These are phyloP conservation scores for Erythrocebus patas DNA, from an alignment of 2,113 vertebrate species.

Conservation along the genomic window DNA sequence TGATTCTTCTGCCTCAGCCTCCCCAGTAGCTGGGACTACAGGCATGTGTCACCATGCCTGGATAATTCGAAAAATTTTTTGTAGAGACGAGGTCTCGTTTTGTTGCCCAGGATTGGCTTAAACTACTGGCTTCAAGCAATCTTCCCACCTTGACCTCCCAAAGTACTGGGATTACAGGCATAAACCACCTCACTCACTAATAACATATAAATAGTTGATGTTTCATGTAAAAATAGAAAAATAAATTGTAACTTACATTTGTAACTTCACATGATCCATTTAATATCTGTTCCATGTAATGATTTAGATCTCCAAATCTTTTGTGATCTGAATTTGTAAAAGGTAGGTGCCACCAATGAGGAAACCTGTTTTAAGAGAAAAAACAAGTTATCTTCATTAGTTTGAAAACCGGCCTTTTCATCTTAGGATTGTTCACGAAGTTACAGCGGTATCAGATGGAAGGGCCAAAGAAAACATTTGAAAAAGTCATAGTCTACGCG, in stretches of 20 bases:
- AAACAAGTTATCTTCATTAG: neutral
- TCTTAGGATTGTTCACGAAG: neutral
- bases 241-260: constrained; percentile 72
- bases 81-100: too few relatives aligned
- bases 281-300: constrained; percentile 88
- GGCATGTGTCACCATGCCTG: too few relatives aligned
- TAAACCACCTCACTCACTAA: neutral
- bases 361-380: constrained; percentile 85
- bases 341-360: constrained; percentile 83
- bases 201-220: neutral
- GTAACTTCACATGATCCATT: constrained; percentile 78
- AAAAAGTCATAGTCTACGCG: neutral
- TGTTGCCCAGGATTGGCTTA: too few relatives aligned
- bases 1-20: too few relatives aligned
- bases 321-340: constrained; percentile 79
- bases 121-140: too few relatives aligned
- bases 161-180: too few relatives aligned
- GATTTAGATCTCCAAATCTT: constrained; percentile 86
- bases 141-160: too few relatives aligned
- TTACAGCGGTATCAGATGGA: neutral
- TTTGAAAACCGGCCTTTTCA: neutral
- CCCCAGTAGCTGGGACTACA: too few relatives aligned
- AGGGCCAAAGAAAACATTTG: neutral
- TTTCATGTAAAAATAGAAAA: constrained; percentile 9
- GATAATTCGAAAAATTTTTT: too few relatives aligned